Conservation (phyloP, 2,797 vertebrate genomes). For the Calcarius lapponicus region DNA sequence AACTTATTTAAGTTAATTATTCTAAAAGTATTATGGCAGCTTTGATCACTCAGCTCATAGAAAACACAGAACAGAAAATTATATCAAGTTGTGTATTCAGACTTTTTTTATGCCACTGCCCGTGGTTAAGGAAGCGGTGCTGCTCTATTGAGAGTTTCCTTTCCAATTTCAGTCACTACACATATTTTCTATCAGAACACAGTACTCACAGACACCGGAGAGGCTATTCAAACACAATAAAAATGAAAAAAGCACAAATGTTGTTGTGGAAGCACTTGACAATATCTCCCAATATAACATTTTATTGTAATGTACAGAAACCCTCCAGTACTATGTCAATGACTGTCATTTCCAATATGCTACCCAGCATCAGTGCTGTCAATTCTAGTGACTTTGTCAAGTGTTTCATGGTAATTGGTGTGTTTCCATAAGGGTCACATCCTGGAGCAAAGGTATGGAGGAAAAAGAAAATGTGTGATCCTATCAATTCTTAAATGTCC, state of each 20-base stretch:
- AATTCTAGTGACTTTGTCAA: neutral
- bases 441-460: neutral
- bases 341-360: slow-evolving; percentile 36
- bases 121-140: neutral
- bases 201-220: neutral
- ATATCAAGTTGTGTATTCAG: neutral
- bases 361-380: neutral
- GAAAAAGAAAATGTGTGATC: neutral
- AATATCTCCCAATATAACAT: slow-evolving; percentile 20
- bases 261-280: neutral
- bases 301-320: slow-evolving; percentile 26
- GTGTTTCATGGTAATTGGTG: neutral
- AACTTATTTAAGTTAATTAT: neutral
- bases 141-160: neutral
- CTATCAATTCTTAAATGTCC: neutral
- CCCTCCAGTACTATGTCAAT: slow-evolving; percentile 1
- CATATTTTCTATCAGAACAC: slow-evolving; percentile 14
- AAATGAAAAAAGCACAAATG: slow-evolving; percentile 44
- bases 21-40: neutral
- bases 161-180: slow-evolving; percentile 34
- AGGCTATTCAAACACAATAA: slow-evolving; percentile 47
- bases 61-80: neutral
- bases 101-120: neutral
- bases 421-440: neutral
- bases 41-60: neutral